These are phyloP conservation scores for Heliconius aoede DNA, from an alignment of 2,888 invertebrate genomes.

Conservation along the genomic window DNA sequence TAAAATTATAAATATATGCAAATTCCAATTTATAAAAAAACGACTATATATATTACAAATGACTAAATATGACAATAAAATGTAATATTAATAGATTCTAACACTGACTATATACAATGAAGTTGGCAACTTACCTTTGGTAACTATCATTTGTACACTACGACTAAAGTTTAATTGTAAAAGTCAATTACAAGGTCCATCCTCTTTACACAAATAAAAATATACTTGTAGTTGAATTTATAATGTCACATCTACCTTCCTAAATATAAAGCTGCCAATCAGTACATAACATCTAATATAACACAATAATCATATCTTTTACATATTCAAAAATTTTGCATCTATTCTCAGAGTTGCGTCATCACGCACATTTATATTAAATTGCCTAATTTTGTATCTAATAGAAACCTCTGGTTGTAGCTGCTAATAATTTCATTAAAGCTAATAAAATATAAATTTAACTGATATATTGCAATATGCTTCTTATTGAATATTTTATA, in stretches of 20 bases:
- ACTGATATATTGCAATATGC: neutral
- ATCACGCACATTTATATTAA: neutral
- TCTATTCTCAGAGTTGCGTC: neutral
- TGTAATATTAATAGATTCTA: neutral
- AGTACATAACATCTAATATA: neutral
- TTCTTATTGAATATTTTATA: neutral
- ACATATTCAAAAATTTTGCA: neutral
- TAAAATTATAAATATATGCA: neutral
- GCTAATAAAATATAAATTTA: neutral
- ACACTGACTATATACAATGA: neutral
- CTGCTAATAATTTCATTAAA: neutral
- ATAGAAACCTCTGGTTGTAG: neutral
- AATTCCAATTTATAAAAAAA: neutral
- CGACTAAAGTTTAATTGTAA: neutral
- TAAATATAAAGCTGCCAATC: neutral
- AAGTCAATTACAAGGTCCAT: slow-evolving; percentile 52
- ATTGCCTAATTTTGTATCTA: neutral
- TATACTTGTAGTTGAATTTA: slow-evolving; percentile 16
- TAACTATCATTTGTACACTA: neutral
- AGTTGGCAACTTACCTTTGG: slow-evolving; percentile 5
- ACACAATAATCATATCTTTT: slow-evolving; percentile 1
- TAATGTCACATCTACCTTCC: neutral
- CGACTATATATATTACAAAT: neutral
- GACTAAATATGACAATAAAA: slow-evolving; percentile 19
- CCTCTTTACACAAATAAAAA: slow-evolving; percentile 36